Evolutionary conservation across 1,140 invertebrate species (phyloP), one percentile per base, ranked within the genome.

Genomic region (Semibalanus balanoides): DNA sequence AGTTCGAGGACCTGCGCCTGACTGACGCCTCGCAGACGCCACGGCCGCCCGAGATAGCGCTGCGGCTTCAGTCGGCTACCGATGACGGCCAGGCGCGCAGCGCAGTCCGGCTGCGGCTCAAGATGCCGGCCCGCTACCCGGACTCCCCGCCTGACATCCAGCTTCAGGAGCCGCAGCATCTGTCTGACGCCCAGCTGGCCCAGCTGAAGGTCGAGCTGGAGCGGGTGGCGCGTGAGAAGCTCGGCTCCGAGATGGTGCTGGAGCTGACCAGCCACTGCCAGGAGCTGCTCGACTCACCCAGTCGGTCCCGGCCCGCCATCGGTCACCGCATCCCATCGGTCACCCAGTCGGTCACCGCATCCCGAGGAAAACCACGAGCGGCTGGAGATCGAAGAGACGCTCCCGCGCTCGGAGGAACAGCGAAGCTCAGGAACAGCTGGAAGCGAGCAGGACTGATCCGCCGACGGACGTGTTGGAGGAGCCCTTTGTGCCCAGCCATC

Each of bases 401-500:
- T 25, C 7, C 7, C 51, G 51, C 51, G 51, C 51, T 64, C 51
- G 51, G 51, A 22, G 14, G 22, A 64, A 25, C 11, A 64, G 51
- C 51, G 51, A 1, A 7, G 51, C 51, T 64, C 7, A 19, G 7
- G 11, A 64, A 19, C 51, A 64, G 51, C 51, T 64, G 51, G 22
- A 5, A 40, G 7, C 51, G 14, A 64, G 51, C 51, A 64, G 7
- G 51, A 19, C 51, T 64, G 51, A 64, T 7, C 51, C 51, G 51
- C 1, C 87, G 87, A 0, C 93, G 94, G 83, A 90, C 89, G 7
- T 88, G 93, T 82, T 92, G 89, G 82, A 93, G 92, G 86, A 86
- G 88, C 0, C 94, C 95, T 81, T 92, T 91, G 74, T 30, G 77
- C 51, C 51, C 0, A 89, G 90, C 75, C 93, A 92, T 0, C 85